Evolutionary conservation across 2,797 vertebrate species (phyloP).

Genomic region (Cacajao melanocephalus): DNA sequence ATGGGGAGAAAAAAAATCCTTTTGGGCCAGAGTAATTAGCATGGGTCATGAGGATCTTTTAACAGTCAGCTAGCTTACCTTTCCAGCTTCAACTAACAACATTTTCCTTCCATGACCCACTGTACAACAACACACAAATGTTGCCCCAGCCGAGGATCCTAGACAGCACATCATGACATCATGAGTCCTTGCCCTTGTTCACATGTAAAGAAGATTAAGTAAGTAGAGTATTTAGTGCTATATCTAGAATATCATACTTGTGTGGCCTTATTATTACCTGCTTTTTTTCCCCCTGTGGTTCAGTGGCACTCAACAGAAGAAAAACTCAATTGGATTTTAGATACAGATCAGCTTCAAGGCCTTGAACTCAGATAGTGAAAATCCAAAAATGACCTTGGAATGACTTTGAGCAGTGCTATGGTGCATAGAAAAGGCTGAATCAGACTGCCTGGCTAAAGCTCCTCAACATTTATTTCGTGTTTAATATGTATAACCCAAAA

Average conservation of each 20-base stretch:
- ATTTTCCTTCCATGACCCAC: constrained; percentile 43
- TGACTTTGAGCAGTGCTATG: background rate
- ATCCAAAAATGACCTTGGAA: background rate
- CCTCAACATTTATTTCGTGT: background rate
- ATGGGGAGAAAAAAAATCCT: constrained; percentile 46
- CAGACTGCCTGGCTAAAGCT: background rate
- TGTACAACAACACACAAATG: background rate
- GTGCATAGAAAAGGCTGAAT: background rate
- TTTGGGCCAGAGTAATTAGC: constrained; percentile 60
- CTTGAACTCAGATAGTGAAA: background rate
- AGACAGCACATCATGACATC: background rate
- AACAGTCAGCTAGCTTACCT: background rate
- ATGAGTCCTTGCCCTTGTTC: background rate
- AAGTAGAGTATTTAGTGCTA: background rate
- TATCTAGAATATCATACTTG: background rate
- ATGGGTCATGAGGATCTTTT: constrained; percentile 47
- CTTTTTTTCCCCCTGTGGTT: background rate
- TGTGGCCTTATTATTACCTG: background rate
- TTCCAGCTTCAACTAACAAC: background rate
- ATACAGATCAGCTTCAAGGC: background rate
- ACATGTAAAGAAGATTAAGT: background rate
- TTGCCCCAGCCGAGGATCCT: background rate
- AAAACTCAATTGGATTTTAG: background rate
- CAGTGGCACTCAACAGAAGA: background rate
- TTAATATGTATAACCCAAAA: background rate